Percentiles rank a stretch among this genome's conserved stretches.
These are phyloP conservation scores for Cryptophagus acutangulus DNA, from an alignment of 2,888 invertebrate species.

Conservation along the genomic window DNA sequence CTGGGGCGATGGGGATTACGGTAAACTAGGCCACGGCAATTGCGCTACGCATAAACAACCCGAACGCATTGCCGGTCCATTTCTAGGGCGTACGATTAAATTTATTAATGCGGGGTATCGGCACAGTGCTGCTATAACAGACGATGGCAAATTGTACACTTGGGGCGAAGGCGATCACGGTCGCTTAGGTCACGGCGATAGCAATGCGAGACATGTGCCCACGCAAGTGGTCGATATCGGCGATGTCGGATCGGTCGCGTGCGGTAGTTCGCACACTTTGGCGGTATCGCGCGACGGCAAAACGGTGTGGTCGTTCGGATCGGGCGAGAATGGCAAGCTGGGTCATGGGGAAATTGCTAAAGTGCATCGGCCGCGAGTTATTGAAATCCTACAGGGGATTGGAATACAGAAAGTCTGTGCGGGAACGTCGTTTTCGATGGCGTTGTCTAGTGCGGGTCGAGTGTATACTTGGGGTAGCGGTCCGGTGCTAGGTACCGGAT, in stretches of 20 bases:
- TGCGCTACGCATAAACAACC: conserved; percentile 53
- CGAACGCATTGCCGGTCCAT: conserved; percentile 51
- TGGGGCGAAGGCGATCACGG: conserved; percentile 59
- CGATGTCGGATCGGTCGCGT: conserved; percentile 55
- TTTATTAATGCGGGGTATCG: conserved; percentile 54
- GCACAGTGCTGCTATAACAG: conserved; percentile 56
- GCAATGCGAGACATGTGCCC: conserved; percentile 53
- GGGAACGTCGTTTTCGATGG: conserved; percentile 53
- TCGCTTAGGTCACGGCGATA: conserved; percentile 58
- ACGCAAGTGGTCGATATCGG: conserved; percentile 55
- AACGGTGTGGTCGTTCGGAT: conserved; percentile 57
- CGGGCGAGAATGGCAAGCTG: conserved; percentile 54
- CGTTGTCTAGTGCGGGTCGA: conserved; percentile 51
- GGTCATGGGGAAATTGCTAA: conserved; percentile 46
- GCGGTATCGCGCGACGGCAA: conserved; percentile 52
- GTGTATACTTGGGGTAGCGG: conserved; percentile 62
- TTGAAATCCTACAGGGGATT: conserved; percentile 55
- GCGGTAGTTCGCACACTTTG: conserved; percentile 54
- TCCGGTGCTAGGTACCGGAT: conserved; percentile 55
- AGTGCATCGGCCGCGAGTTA: conserved; percentile 54
- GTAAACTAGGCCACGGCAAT: conserved; percentile 55
- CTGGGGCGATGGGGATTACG: conserved; percentile 59
- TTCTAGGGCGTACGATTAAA: conserved; percentile 48
- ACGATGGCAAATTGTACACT: conserved; percentile 53
- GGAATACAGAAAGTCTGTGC: conserved; percentile 55